Percentiles rank a stretch among this genome's conserved stretches.
These are phyloP conservation scores for Hermetia illucens DNA, from an alignment of 1,140 invertebrate genomes.

Conservation along the genomic window DNA sequence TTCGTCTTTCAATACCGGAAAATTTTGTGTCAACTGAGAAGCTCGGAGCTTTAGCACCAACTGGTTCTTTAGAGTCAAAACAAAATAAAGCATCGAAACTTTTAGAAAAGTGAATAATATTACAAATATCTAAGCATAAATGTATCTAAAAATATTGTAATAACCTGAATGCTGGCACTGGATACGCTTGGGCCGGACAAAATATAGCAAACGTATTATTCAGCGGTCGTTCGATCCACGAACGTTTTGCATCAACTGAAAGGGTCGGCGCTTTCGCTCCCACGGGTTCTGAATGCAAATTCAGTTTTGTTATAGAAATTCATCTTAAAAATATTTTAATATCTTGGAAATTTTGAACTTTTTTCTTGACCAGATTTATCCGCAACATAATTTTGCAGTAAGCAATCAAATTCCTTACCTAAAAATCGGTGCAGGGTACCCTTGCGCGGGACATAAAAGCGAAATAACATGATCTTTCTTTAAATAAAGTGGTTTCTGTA, in stretches of 20 bases:
- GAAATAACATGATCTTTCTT: slow-evolving; percentile 32
- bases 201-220: slow-evolving; percentile 11
- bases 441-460: slow-evolving; percentile 48
- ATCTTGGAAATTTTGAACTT: not conserved
- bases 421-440: slow-evolving; percentile 25
- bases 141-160: no score
- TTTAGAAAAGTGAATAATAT: no score
- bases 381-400: slow-evolving; percentile 5
- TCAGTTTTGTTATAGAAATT: no score
- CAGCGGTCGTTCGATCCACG: slow-evolving; percentile 19
- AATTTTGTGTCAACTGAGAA: slow-evolving; percentile 17
- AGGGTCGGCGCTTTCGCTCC: slow-evolving; percentile 52
- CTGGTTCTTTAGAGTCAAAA: slow-evolving; percentile 25
- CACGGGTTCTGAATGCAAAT: slow-evolving; percentile 51
- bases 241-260: slow-evolving; percentile 47
- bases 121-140: no score
- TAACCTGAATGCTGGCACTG: slow-evolving; percentile 8
- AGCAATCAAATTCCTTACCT: slow-evolving; percentile 7
- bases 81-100: slow-evolving; percentile 4
- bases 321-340: not conserved
- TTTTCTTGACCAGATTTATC: no score
- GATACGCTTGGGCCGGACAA: slow-evolving; percentile 16
- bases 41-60: slow-evolving; percentile 33
- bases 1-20: slow-evolving; percentile 5
- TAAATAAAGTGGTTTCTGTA: slow-evolving; percentile 32